Evolutionary conservation across 2,888 invertebrate species (phyloP), one percentile per base, ranked within the genome.

Genomic region (Pristionchus arcanus): DNA sequence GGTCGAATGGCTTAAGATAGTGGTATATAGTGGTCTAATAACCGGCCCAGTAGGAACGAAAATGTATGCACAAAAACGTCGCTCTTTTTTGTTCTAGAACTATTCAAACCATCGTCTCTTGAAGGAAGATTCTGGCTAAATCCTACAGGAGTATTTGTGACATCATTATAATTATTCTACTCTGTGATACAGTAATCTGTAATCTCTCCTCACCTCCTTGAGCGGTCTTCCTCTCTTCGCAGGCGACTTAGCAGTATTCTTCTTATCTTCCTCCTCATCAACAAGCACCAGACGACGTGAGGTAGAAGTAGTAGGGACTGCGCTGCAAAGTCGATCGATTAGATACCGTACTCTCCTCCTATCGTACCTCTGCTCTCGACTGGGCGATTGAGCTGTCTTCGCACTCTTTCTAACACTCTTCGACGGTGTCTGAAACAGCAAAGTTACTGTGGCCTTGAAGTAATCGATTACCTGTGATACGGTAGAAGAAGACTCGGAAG

Each of bases 351-450:
- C 25, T 28, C 74, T 37, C 25, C 42, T 21, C 21, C 25, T 81
- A 81, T 53, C 81, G 53, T 81, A 81, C 81, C 81, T 81, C 81
- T 42, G 81, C 81, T 81, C 81, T 49, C 81, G 81, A 34, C 81
- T 81, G 81, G 81, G 81, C n/a, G 81, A n/a, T n/a, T 53, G n/a
- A 3, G 42, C 77, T 42, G 77, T n/a, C 7, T 42, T n/a, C 34
- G n/a, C 13, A 5, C n/a, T 53, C 49, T 53, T 81, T 34, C 53
- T 49, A 15, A 28, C 21, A n/a, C 49, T 53, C 81, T 81, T 81
- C 1, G 81, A 49, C 2, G 81, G 81, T 2, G 81, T 81, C 81
- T n/a, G 16, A 42, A 28, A 16, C 13, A 16, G 53, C 16, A n/a
- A 49, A 16, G 28, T 81, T 81, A 53, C 42, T 49, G 42, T 81